Evolutionary conservation across 2,113 vertebrate genomes (phyloP), one percentile per base, ranked within the genome.

Genomic region (Platanista minor): DNA sequence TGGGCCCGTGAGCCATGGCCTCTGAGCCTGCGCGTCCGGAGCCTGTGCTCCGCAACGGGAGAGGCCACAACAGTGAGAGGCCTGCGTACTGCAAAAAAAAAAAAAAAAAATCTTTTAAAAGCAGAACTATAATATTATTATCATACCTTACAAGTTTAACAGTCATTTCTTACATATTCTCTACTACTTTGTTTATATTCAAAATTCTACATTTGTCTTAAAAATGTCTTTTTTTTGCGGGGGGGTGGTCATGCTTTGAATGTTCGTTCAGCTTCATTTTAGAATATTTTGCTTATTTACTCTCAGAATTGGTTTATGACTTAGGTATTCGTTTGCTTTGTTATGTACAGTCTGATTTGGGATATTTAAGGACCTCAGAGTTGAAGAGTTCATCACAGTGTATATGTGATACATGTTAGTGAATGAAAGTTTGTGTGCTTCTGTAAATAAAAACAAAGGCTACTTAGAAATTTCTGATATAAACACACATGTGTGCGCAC

Each of bases 311-410:
- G 92, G 49, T 33, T 94, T 94, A 12, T 91, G 94, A 89, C 69
- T 90, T 74, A 69, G 12, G 83, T 49, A 87, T 64, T 41, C 83
- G 85, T 86, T 94, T 85, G 82, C 84, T 97, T 96, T 93, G 15
- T 81, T 97, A 67, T 91, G 57, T 84, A 96, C 46, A 69, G 18
- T 91, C 49, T 67, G 84, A 80, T 90, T 77, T 87, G 78, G 39
- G 75, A 67, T 97, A 97, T 71, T 97, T 98, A 85, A 75, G 87
- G 89, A 87, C 78, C 67, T 31, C 20, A 86, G 75, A 82, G 64
- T 6, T 96, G 92, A 94, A 5, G 27, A 96, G 75, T 59, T 52
- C 36, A 43, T 92, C 25, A 54, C 33, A 82, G 52, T 97, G 82
- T 82, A 95, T 21, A 29, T 41, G 82, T 91, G 82, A 83, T 86